These are phyloP conservation scores for Zaprionus camerounensis DNA, from an alignment of 1,140 invertebrate species.

Conservation along the genomic window DNA sequence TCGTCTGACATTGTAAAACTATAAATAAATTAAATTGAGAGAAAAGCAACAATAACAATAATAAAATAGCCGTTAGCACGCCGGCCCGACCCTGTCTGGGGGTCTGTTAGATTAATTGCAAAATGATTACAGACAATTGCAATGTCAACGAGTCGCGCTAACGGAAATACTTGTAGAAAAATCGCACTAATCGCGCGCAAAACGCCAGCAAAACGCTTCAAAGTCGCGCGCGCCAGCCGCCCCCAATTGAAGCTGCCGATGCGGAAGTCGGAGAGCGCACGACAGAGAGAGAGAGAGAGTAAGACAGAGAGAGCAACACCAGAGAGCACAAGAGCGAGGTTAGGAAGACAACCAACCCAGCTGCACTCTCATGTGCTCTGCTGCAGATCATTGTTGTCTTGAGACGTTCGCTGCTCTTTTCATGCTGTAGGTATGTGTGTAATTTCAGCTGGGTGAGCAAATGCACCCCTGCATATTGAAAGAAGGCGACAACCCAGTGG, in stretches of 20 bases:
- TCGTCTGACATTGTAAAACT: slow-evolving; percentile 64
- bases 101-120: slow-evolving; percentile 77
- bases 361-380: not conserved
- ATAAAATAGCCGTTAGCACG: slow-evolving; percentile 60
- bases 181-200: slow-evolving; percentile 44
- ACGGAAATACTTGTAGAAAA: slow-evolving; percentile 53
- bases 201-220: slow-evolving; percentile 54
- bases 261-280: slow-evolving; percentile 48
- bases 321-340: slow-evolving; percentile 12
- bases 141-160: slow-evolving; percentile 56
- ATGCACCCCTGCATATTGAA: not conserved
- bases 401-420: slow-evolving; percentile 17
- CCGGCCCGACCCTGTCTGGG: slow-evolving; percentile 55
- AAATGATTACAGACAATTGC: slow-evolving; percentile 72
- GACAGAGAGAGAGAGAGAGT: not conserved
- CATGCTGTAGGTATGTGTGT: not conserved
- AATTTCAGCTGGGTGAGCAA: slow-evolving; percentile 9
- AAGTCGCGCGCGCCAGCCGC: slow-evolving; percentile 53
- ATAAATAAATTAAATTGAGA: slow-evolving; percentile 64
- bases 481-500: not conserved
- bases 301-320: not conserved
- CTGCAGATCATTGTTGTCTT: slow-evolving; percentile 4
- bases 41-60: slow-evolving; percentile 49
- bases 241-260: slow-evolving; percentile 29
- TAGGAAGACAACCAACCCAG: not conserved